These are phyloP conservation scores for Bhutanitis thaidina DNA, from an alignment of 2,888 invertebrate genomes.

Conservation along the genomic window DNA sequence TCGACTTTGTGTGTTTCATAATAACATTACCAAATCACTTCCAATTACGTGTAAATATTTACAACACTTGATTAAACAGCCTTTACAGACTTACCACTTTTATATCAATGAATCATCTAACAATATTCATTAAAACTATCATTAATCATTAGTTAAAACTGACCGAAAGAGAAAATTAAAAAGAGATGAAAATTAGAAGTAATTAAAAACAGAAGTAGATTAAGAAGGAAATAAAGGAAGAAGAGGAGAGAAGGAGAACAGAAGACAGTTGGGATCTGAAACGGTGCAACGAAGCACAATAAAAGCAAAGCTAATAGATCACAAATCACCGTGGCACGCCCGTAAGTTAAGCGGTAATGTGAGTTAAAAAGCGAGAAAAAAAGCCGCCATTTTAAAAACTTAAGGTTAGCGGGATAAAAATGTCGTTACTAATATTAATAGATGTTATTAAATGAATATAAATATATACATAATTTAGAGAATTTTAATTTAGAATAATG, in stretches of 20 bases:
- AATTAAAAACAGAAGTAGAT: constrained; percentile 20
- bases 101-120: no score
- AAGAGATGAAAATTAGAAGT: constrained; percentile 20
- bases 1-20: no score
- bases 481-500: no score
- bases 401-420: no score
- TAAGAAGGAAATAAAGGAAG: constrained; percentile 22
- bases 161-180: constrained; percentile 21
- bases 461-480: no score
- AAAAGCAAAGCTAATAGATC: constrained; percentile 12
- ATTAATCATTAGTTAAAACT: constrained; percentile 6
- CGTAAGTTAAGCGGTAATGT: neutral
- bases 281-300: constrained; percentile 34
- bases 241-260: constrained; percentile 26
- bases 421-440: no score
- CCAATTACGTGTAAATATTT: no score
- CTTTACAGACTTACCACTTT: no score
- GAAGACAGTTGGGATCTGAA: constrained; percentile 24
- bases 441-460: no score
- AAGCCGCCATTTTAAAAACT: neutral
- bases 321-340: neutral
- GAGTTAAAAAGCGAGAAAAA: constrained; percentile 4
- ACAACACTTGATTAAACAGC: no score
- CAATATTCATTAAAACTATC: no score
- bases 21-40: no score